Evolutionary conservation across 2,888 invertebrate genomes (phyloP).

Genomic region (Brachypterus glaber): DNA sequence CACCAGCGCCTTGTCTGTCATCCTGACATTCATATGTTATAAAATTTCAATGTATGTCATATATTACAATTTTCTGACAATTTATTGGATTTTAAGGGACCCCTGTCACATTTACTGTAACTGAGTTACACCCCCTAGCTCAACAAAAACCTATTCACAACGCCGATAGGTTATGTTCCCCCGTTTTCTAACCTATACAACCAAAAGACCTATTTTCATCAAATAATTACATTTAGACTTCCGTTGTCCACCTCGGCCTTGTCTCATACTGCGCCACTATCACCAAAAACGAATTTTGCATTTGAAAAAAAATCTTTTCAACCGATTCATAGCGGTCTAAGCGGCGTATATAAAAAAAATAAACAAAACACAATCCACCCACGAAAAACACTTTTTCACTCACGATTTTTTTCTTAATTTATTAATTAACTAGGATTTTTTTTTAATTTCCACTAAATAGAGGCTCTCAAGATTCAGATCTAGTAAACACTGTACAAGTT

Average conservation of each 20-base stretch:
- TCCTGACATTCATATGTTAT: too few relatives aligned
- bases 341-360: conserved; percentile 22
- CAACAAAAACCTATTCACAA: too few relatives aligned
- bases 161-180: conserved; percentile 31
- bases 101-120: too few relatives aligned
- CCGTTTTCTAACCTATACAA: conserved; percentile 31
- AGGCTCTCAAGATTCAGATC: conserved; percentile 41
- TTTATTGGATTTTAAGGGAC: too few relatives aligned
- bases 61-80: too few relatives aligned
- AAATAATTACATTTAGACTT: conserved; percentile 46
- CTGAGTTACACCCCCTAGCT: too few relatives aligned
- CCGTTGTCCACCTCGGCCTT: conserved; percentile 47
- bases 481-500: conserved; percentile 45
- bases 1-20: too few relatives aligned
- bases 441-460: conserved; percentile 16
- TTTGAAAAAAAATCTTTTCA: conserved; percentile 29
- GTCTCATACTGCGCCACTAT: conserved; percentile 44
- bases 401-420: too few relatives aligned
- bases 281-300: conserved; percentile 16
- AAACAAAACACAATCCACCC: background rate
- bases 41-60: too few relatives aligned
- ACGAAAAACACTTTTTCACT: too few relatives aligned
- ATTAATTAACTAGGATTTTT: background rate
- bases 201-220: conserved; percentile 17
- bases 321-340: conserved; percentile 23